Percentiles rank a stretch among this genome's conserved stretches.
phyloP scores from a whole-genome alignment of 2,888 invertebrate species.

The Pseudococcus viburni region DNA sequence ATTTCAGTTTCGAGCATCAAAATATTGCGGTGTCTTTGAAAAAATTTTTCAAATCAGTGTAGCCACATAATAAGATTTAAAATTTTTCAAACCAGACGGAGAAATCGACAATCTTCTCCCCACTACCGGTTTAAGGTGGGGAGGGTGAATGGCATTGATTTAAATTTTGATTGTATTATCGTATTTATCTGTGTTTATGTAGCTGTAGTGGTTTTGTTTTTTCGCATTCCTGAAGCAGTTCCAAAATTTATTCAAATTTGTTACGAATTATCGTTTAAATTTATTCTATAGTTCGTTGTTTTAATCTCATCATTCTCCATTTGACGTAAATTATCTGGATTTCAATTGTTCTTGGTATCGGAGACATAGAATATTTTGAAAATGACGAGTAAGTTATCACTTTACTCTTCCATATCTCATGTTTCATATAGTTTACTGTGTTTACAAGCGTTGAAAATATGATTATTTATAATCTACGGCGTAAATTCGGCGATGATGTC shows the following conservation, averaged over 20 bases:
- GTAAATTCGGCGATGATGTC: neutral
- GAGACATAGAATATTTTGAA: slow-evolving; percentile 63
- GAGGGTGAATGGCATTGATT: slow-evolving; percentile 25
- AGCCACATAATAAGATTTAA: neutral
- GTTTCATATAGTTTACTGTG: neutral
- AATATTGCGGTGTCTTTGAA: neutral
- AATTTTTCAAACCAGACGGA: too few species aligned
- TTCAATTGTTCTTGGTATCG: slow-evolving; percentile 64
- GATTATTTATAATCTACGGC: neutral
- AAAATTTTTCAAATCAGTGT: neutral
- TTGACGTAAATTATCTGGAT: neutral
- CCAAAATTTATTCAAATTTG: slow-evolving; percentile 12
- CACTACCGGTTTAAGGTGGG: neutral
- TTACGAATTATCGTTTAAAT: neutral
- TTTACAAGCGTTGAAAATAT: neutral
- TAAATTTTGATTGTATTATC: slow-evolving; percentile 5
- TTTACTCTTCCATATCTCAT: neutral
- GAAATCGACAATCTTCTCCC: neutral
- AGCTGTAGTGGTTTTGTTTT: slow-evolving; percentile 3
- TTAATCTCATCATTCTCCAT: neutral
- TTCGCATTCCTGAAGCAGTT: slow-evolving; percentile 44
- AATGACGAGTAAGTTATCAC: slow-evolving; percentile 62
- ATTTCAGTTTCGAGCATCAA: neutral
- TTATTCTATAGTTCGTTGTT: neutral
- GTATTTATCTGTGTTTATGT: neutral